A percentile compares a stretch with the other conserved stretches of the same genome.
These are phyloP conservation scores for Hoplostethus atlanticus DNA, from an alignment of 2,797 vertebrate species.

Conservation along the genomic window DNA sequence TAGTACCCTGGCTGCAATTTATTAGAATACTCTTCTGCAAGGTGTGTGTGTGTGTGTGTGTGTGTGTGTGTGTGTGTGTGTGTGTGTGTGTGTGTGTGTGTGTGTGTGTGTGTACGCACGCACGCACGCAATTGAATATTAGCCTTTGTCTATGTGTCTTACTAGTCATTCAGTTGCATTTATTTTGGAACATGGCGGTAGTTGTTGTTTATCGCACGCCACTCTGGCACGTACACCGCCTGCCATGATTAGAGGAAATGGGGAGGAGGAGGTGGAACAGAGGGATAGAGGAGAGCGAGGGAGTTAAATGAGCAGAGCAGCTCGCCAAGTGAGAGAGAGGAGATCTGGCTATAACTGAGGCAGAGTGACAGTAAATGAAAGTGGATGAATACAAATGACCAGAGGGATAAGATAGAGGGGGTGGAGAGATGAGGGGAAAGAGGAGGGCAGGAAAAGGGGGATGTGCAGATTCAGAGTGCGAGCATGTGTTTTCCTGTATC, in stretches of 20 bases:
- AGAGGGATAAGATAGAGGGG: conserved; percentile 50
- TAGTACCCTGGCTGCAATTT: conserved; percentile 29
- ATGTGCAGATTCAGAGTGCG: too few species aligned
- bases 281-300: conserved; percentile 30
- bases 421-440: conserved; percentile 21
- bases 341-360: conserved; percentile 63
- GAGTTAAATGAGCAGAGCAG: conserved; percentile 45
- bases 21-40: conserved; percentile 44
- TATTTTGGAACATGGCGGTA: conserved; percentile 49
- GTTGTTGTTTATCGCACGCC: conserved; percentile 43
- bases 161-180: conserved; percentile 28
- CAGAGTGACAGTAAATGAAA: conserved; percentile 75
- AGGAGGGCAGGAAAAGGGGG: conserved; percentile 23
- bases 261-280: conserved; percentile 22
- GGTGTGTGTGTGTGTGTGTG: conserved; percentile 18
- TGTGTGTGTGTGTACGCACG: conserved; percentile 11
- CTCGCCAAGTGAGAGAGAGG: conserved; percentile 58
- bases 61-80: conserved; percentile 21
- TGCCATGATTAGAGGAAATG: conserved; percentile 57
- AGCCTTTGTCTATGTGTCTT: conserved; percentile 32
- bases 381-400: conserved; percentile 80
- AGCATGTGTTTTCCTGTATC: background rate
- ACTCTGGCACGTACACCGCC: conserved; percentile 32
- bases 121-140: conserved; percentile 11
- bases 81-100: conserved; percentile 9